Conservation (phyloP, 2,888 invertebrate genomes). For the Keiferia lycopersicella region DNA sequence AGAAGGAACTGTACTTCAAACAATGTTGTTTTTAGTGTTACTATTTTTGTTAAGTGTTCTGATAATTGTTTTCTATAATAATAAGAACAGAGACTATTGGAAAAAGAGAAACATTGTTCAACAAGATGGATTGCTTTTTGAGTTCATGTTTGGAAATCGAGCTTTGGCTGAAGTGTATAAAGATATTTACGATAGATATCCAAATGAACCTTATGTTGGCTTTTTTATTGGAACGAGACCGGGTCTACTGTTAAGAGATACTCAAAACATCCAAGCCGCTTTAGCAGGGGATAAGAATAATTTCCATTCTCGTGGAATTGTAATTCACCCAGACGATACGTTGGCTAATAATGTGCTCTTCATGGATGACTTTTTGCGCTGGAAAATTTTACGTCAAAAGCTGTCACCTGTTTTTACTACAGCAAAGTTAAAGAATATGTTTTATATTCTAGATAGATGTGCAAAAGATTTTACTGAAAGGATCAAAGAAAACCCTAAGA, state of each 20-base stretch:
- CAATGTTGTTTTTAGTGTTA: slow-evolving; percentile 36
- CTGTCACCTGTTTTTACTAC: slow-evolving; percentile 64
- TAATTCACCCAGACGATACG: slow-evolving; percentile 49
- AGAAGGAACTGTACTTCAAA: not conserved
- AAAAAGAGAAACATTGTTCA: slow-evolving; percentile 51
- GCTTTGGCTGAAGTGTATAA: slow-evolving; percentile 55
- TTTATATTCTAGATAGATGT: slow-evolving; percentile 56
- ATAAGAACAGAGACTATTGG: slow-evolving; percentile 53
- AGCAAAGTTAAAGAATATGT: slow-evolving; percentile 65
- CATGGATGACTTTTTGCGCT: slow-evolving; percentile 52
- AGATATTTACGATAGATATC: slow-evolving; percentile 50
- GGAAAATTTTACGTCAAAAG: slow-evolving; percentile 65
- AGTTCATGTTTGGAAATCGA: slow-evolving; percentile 49
- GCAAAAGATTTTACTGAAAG: slow-evolving; percentile 54
- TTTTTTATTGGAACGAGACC: slow-evolving; percentile 47
- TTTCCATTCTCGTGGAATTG: slow-evolving; percentile 55
- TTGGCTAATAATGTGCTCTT: slow-evolving; percentile 58
- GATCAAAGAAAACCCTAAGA: slow-evolving; percentile 42
- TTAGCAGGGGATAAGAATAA: slow-evolving; percentile 55
- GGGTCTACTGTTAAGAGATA: slow-evolving; percentile 50
- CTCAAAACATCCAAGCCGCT: slow-evolving; percentile 57
- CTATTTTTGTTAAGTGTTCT: slow-evolving; percentile 39
- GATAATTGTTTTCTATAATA: slow-evolving; percentile 30
- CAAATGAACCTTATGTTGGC: slow-evolving; percentile 48
- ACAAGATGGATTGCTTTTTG: slow-evolving; percentile 42